A percentile compares a stretch with the other conserved stretches of the same genome.
Conservation (phyloP, 2,113 vertebrate genomes). For the Phylloscopus trochiloides region DNA sequence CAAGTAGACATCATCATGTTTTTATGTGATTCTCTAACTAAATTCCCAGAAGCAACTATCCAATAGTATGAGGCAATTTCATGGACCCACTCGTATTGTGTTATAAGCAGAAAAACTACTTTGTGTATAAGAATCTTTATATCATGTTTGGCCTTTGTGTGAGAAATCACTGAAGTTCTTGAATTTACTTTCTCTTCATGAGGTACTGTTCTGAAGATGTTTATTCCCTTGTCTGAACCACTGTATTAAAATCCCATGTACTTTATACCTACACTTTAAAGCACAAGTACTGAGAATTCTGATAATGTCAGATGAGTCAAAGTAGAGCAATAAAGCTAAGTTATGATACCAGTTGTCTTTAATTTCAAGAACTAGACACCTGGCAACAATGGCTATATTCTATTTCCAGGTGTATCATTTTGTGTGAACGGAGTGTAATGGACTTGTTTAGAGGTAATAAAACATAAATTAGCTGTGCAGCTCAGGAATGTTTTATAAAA, state of each 20-base stretch:
- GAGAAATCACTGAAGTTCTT: background rate
- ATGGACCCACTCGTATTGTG: background rate
- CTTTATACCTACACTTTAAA: background rate
- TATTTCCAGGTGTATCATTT: background rate
- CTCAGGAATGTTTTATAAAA: background rate
- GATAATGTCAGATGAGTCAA: conserved; percentile 12
- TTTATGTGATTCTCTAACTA: background rate
- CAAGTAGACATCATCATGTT: background rate
- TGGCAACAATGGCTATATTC: background rate
- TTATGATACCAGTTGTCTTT: background rate
- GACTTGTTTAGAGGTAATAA: background rate
- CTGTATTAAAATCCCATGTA: background rate
- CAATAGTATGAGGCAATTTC: background rate
- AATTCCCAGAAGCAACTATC: background rate
- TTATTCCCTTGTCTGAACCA: background rate
- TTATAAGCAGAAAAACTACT: background rate
- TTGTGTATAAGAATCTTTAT: background rate
- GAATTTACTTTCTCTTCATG: background rate
- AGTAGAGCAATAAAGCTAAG: background rate
- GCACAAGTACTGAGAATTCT: background rate
- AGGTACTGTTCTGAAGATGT: background rate
- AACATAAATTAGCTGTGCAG: background rate
- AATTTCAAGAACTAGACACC: background rate
- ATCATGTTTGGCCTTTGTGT: background rate
- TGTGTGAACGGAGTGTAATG: background rate